Conservation (phyloP, 2,113 vertebrate genomes). For the Phalacrocorax pelagicus region DNA sequence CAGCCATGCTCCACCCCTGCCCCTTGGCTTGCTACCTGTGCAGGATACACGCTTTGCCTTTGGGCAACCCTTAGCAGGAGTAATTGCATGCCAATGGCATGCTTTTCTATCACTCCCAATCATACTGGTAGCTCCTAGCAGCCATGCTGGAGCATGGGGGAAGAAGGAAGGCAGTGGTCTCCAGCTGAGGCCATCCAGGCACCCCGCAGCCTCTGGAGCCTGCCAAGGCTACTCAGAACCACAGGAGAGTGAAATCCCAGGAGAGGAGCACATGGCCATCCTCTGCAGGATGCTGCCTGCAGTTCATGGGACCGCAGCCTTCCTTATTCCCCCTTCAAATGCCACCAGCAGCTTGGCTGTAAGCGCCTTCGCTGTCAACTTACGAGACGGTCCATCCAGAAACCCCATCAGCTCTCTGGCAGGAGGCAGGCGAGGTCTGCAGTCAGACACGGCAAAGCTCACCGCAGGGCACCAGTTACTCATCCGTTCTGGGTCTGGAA, state of each 20-base stretch:
- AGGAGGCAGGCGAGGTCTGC: neutral
- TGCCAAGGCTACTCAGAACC: neutral
- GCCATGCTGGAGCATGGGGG: neutral
- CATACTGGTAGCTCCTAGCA: neutral
- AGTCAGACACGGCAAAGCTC: neutral
- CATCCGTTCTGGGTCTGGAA: neutral
- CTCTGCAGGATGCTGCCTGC: rapidly evolving
- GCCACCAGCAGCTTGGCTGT: neutral
- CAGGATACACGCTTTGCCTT: neutral
- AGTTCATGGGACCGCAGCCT: rapidly evolving
- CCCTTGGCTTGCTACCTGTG: neutral
- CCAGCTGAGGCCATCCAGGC: neutral
- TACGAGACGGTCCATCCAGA: neutral
- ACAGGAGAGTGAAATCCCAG: neutral
- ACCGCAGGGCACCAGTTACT: neutral
- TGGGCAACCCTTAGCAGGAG: neutral
- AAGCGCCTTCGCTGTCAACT: neutral
- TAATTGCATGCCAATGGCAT: neutral
- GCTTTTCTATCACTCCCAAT: neutral
- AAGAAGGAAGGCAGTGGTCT: neutral
- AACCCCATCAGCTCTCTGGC: neutral
- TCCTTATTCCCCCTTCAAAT: neutral
- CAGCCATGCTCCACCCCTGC: neutral
- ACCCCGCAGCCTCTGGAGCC: neutral
- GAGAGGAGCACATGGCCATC: rapidly evolving